phyloP scores from a whole-genome alignment of 2,113 vertebrate genomes.

The Malurus melanocephalus region DNA sequence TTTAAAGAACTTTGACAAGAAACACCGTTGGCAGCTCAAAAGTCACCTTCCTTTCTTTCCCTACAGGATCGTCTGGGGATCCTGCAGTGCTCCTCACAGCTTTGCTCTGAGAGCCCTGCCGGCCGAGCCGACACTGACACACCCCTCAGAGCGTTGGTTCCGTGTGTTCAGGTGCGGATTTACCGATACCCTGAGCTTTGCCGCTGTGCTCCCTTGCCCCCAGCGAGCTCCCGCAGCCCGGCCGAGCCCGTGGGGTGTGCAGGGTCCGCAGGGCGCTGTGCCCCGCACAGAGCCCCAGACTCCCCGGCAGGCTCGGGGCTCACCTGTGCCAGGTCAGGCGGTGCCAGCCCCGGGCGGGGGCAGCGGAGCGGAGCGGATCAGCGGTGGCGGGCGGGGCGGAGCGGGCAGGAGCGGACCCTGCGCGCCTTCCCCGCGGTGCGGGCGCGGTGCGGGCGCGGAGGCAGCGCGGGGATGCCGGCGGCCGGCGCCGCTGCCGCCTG shows the following conservation, averaged over 20 bases:
- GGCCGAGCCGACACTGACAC: accelerated
- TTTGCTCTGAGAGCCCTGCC: accelerated
- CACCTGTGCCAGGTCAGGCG: not conserved
- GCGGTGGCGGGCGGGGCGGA: not conserved
- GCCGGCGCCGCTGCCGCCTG: not conserved
- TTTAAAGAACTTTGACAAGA: not conserved
- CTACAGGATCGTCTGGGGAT: not conserved
- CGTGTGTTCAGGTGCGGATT: accelerated
- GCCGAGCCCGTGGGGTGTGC: accelerated
- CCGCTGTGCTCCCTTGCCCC: not conserved
- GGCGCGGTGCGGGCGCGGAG: not conserved
- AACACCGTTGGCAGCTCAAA: not conserved
- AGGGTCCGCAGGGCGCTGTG: not conserved
- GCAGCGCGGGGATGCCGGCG: not conserved
- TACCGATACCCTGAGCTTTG: accelerated
- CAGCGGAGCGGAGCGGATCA: not conserved
- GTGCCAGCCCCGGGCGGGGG: not conserved
- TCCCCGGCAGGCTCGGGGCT: not conserved
- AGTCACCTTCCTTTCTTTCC: not conserved
- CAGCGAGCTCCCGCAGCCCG: not conserved
- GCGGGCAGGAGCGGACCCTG: not conserved
- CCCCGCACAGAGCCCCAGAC: not conserved
- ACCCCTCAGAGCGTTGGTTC: accelerated
- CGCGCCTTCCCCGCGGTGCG: not conserved
- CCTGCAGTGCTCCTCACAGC: no score